Evolutionary conservation across 2,113 vertebrate species (phyloP), one percentile per base, ranked within the genome.

Genomic region (Microcebus lehilahytsara): DNA sequence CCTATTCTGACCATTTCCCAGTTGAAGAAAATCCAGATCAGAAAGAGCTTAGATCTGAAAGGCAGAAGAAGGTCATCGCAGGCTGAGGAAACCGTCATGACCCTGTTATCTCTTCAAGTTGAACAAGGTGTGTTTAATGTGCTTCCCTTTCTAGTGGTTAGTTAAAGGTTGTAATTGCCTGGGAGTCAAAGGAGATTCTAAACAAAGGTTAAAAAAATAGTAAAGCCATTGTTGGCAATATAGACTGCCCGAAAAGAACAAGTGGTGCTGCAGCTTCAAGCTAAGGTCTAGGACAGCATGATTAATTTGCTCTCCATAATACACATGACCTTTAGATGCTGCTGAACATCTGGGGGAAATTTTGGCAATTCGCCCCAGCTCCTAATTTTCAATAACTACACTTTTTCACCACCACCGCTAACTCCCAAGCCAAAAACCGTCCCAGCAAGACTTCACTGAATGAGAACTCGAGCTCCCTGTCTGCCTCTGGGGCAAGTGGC

Each of bases 121-220:
- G 19, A 95, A 91, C 64, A 92, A 79, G 56, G 32, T 74, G 1
- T 64, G 10, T 74, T 96, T 85, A 91, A 97, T 85, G 13, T 40
- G 16, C 40, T 96, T 93, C 80, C 40, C 85, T 60, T 93, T 91
- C 72, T 93, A 64, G 23, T 83, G 32, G 53, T 74, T 64, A 74
- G 60, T 71, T 89, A 93, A 89, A 96, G 78, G 20, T 66, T 96
- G 56, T 64, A 88, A 78, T 93, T 80, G 84, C 77, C 80, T 25
- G 78, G 49, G 42, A 93, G 74, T 97, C 89, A 96, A 92, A 85
- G 75, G 95, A 56, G 37, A 89, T 80, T 62, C 42, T 51, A 97
- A 96, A 87, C 37, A 93, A 94, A 97, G 91, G 79, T 89, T 91
- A 95, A 94, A 42, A 89, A 86, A 97, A 95, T 60, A 79, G 66